These are phyloP conservation scores for Otolemur crassicaudatus DNA, from an alignment of 2,797 vertebrate species.

Conservation along the genomic window DNA sequence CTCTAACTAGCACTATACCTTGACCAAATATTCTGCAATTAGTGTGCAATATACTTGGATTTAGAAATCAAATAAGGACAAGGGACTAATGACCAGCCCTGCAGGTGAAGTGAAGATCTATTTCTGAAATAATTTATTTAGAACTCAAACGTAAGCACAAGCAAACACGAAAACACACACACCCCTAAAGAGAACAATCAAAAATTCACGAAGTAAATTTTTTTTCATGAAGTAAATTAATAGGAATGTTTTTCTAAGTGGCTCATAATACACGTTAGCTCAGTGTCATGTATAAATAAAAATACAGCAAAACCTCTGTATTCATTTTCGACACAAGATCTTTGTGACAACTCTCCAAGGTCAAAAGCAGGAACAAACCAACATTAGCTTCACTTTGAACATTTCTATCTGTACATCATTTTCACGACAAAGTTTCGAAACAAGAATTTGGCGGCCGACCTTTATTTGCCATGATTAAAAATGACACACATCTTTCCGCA, in stretches of 20 bases:
- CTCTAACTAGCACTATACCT: not conserved
- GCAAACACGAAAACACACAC: not conserved
- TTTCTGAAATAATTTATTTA: conserved; percentile 45
- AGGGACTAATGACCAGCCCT: conserved; percentile 39
- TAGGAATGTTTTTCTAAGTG: not conserved
- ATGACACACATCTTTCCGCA: not conserved
- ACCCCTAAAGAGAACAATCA: not conserved
- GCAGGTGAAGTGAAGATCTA: not conserved
- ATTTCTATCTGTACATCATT: not conserved
- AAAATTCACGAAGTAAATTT: not conserved
- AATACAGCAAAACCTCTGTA: not conserved
- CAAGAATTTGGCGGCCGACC: not conserved
- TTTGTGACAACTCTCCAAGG: not conserved
- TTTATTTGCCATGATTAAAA: not conserved
- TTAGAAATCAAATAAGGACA: not conserved
- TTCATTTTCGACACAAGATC: not conserved
- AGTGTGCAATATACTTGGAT: not conserved
- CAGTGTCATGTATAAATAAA: not conserved
- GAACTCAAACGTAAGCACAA: not conserved
- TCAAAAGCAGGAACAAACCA: not conserved
- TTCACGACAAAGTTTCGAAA: not conserved
- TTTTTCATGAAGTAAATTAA: not conserved
- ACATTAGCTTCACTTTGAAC: not conserved
- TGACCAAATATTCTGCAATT: not conserved
- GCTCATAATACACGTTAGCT: not conserved